Conservation (phyloP, 2,797 vertebrate species). For the Chloroceryle inda region DNA sequence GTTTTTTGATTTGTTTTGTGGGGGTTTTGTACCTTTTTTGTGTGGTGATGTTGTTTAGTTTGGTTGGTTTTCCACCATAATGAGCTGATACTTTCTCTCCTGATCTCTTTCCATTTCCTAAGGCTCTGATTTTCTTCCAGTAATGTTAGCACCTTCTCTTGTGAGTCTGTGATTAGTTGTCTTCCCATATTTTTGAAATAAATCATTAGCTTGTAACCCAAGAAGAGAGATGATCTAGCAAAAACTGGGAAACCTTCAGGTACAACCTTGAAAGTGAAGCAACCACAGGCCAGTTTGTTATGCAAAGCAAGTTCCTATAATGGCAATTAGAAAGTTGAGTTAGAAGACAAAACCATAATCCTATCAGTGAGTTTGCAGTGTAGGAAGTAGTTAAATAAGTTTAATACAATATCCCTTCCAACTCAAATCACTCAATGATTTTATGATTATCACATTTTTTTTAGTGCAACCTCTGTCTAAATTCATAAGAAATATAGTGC, state of each 20-base stretch:
- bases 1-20: too few relatives aligned
- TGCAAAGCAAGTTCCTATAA: background rate
- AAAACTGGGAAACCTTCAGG: background rate
- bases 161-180: background rate
- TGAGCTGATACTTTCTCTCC: background rate
- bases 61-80: background rate
- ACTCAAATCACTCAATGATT: too few relatives aligned
- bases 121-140: background rate
- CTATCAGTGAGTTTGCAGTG: background rate
- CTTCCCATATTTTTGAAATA: background rate
- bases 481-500: background rate
- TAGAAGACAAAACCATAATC: background rate
- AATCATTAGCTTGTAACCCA: background rate
- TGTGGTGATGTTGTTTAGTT: too few relatives aligned
- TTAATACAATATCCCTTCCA: background rate
- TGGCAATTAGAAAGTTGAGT: background rate
- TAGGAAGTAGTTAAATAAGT: background rate
- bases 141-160: background rate
- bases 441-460: background rate
- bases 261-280: background rate
- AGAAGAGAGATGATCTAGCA: background rate
- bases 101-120: background rate
- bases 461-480: background rate
- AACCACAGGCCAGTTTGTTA: background rate
- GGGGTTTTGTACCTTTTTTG: too few relatives aligned